These are phyloP conservation scores for Piprites chloris DNA, from an alignment of 2,113 vertebrate genomes.

Conservation along the genomic window DNA sequence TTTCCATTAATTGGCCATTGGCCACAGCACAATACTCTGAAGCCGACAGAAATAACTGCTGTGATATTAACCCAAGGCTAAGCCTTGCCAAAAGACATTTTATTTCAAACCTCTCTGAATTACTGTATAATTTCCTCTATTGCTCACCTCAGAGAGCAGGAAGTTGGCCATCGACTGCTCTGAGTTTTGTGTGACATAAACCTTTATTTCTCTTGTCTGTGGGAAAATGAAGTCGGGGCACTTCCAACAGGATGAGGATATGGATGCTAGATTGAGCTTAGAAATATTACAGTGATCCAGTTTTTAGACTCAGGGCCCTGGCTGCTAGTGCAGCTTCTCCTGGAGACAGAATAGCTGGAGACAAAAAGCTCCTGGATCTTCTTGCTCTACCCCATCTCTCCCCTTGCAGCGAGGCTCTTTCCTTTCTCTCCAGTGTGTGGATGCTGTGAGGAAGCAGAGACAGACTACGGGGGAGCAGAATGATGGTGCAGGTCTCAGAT, in stretches of 20 bases:
- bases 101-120: slow-evolving; percentile 1
- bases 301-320: background rate
- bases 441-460: background rate
- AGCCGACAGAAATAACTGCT: slow-evolving; percentile 39
- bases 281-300: background rate
- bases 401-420: background rate
- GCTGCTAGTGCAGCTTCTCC: background rate
- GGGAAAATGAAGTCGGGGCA: background rate
- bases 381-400: background rate
- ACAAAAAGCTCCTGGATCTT: background rate
- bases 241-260: background rate
- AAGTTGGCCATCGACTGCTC: background rate
- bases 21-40: background rate
- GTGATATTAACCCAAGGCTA: background rate
- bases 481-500: background rate
- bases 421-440: background rate
- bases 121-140: slow-evolving; percentile 39
- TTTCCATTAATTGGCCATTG: slow-evolving; percentile 30
- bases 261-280: background rate
- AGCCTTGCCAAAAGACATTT: slow-evolving; percentile 34
- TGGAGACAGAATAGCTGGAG: background rate
- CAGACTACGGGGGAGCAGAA: background rate
- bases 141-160: slow-evolving; percentile 35
- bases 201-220: background rate
- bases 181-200: background rate